Percentiles rank a stretch among this genome's conserved stretches.
These are phyloP conservation scores for Lasius fuliginosus DNA, from an alignment of 2,888 invertebrate species.

Conservation along the genomic window DNA sequence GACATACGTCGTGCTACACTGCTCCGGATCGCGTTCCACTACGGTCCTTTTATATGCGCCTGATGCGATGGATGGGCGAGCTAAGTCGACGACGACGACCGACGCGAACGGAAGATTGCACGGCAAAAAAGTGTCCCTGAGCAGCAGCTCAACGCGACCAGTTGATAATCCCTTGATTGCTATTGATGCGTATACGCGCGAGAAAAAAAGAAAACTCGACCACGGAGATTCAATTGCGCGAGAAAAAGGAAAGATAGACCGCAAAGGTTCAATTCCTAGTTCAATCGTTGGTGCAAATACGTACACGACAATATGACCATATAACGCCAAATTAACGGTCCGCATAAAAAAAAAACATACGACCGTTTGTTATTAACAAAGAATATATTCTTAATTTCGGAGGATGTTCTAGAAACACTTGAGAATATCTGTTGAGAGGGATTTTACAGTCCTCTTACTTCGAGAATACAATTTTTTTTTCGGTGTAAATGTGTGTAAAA, in stretches of 20 bases:
- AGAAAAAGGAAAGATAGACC: not conserved
- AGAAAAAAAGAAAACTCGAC: not conserved
- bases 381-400: too few species aligned
- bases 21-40: constrained; percentile 62
- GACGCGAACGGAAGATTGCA: constrained; percentile 22
- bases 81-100: constrained; percentile 20
- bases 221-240: not conserved
- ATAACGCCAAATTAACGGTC: too few species aligned
- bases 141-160: constrained; percentile 5
- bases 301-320: too few species aligned
- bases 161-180: constrained; percentile 28
- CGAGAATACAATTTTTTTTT: too few species aligned
- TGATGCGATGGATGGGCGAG: not conserved
- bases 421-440: too few species aligned
- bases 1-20: constrained; percentile 65
- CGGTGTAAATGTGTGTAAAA: not conserved
- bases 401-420: too few species aligned
- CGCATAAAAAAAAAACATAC: too few species aligned
- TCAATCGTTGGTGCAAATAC: constrained; percentile 4
- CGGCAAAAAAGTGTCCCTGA: constrained; percentile 39
- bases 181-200: constrained; percentile 25
- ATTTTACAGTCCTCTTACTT: too few species aligned
- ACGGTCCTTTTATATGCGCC: constrained; percentile 67
- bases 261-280: not conserved
- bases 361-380: too few species aligned